A percentile compares a stretch with the other conserved stretches of the same genome.
Conservation (phyloP, 2,888 invertebrate genomes). For the Drosophila hamatofila region DNA sequence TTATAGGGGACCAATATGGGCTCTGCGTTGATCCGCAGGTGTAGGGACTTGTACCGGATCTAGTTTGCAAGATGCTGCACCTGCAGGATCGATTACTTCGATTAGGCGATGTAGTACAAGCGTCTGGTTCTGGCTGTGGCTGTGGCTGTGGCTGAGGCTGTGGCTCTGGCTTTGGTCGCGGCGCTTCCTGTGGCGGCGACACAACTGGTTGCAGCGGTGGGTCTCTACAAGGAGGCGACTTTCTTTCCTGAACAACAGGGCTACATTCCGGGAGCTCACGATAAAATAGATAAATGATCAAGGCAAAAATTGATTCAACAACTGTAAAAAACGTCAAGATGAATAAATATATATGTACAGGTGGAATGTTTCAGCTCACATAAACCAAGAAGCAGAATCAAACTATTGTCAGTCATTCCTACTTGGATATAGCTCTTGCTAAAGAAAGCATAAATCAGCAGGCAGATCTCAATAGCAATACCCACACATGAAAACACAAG, state of each 20-base stretch:
- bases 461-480: slow-evolving; percentile 45
- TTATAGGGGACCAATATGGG: background rate
- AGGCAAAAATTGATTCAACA: slow-evolving; percentile 60
- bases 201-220: background rate
- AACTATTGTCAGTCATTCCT: slow-evolving; percentile 46
- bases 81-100: slow-evolving; percentile 7
- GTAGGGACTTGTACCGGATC: slow-evolving; percentile 8
- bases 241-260: background rate
- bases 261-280: slow-evolving; percentile 15
- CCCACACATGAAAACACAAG: slow-evolving; percentile 56
- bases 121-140: background rate
- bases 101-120: background rate
- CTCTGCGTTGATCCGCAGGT: slow-evolving; percentile 14
- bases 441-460: slow-evolving; percentile 57
- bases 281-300: slow-evolving; percentile 58
- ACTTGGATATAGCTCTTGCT: slow-evolving; percentile 34
- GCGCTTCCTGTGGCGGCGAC: background rate
- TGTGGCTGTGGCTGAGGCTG: background rate
- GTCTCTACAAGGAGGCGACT: background rate
- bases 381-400: slow-evolving; percentile 43
- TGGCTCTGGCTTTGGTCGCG: background rate
- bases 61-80: slow-evolving; percentile 20
- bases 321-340: slow-evolving; percentile 22
- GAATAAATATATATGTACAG: background rate
- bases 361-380: slow-evolving; percentile 25